Percentiles rank a stretch among this genome's conserved stretches.
These are phyloP conservation scores for Luehdorfia chinensis DNA, from an alignment of 1,140 invertebrate genomes.

Conservation along the genomic window DNA sequence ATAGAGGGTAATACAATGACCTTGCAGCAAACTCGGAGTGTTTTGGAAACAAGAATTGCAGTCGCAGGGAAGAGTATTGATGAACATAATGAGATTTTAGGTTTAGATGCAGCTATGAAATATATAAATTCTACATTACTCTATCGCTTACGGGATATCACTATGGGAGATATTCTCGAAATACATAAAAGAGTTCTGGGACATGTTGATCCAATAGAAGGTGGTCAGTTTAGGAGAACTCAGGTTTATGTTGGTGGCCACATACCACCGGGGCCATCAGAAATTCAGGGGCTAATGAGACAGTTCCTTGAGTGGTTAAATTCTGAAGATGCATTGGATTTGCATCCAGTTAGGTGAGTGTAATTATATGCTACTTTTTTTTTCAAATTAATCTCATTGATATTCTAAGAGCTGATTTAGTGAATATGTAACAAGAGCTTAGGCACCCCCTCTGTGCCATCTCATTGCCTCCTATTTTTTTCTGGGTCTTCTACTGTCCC, in stretches of 20 bases:
- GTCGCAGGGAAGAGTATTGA: slow-evolving; percentile 96
- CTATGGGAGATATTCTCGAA: slow-evolving; percentile 92
- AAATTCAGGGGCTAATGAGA: slow-evolving; percentile 89
- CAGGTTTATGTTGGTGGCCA: slow-evolving; percentile 96
- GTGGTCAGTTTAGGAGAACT: slow-evolving; percentile 88
- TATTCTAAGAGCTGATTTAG: not conserved
- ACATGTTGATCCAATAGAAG: slow-evolving; percentile 93
- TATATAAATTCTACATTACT: slow-evolving; percentile 96
- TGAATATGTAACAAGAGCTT: no score
- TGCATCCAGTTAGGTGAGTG: slow-evolving; percentile 91
- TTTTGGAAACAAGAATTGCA: slow-evolving; percentile 95
- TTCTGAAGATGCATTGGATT: slow-evolving; percentile 87
- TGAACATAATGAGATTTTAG: slow-evolving; percentile 98
- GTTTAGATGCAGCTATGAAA: slow-evolving; percentile 95
- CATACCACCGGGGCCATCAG: slow-evolving; percentile 89
- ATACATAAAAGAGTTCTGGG: slow-evolving; percentile 96
- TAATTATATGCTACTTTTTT: not conserved
- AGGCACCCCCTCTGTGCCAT: no score
- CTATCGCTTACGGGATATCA: slow-evolving; percentile 84
- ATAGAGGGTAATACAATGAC: slow-evolving; percentile 99
- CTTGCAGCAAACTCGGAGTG: slow-evolving; percentile 92
- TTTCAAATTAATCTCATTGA: not conserved
- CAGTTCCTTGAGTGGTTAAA: slow-evolving; percentile 95
- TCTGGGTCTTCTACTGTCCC: no score
- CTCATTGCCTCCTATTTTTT: no score